Base-by-base conservation (phyloP, 2,797 vertebrate genomes). In the Phoebastria nigripes region DNA sequence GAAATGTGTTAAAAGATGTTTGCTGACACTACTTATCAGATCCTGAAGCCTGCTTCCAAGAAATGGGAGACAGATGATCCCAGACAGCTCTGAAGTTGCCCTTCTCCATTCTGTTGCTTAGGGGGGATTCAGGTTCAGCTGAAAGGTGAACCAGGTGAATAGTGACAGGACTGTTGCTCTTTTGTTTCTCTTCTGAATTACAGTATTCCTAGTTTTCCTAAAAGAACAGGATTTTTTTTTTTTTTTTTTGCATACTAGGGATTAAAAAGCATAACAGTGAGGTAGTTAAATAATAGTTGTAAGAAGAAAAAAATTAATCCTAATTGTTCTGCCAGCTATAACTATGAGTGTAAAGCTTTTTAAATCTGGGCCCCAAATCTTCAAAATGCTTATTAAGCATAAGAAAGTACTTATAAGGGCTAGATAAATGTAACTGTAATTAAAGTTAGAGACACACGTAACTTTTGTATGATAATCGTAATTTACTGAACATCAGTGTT, bases 1-100 rank as follows among this genome's bases (percentile, higher is more conserved):
- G 92, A 84, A 51, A 89, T 35, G 28, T 54, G 35, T 65, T 84
- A 90, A 95, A 96, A 96, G 54, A 62, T 6, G 1, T 84, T 94
- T 89, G 63, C 88, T 94, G 94, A 93, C 86, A 89, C 25, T 82
- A 12, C 77, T 79, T 82, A 93, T 76, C 83, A 87, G 83, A 90
- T 84, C 15, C 72, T 69, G 80, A 90, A 89, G 31, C 46, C 59
- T 87, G 73, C 42, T 94, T 90, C 86, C 92, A 70, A 72, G 80
- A 79, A 90, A 79, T 11, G 21, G 62, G 55, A 90, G 90, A 54
- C 80, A 91, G 31, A 66, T 49, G 55, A 93, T 82, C 66, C 69
- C 49, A 69, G 39, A 1, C 33, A 79, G 65, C 49, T 96, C 77
- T 93, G 82, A 95, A 88, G 66, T 37, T 87, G 55, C 62, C n/a